These are phyloP conservation scores for Alethe castanea DNA, from an alignment of 2,113 vertebrate species.

Conservation along the genomic window DNA sequence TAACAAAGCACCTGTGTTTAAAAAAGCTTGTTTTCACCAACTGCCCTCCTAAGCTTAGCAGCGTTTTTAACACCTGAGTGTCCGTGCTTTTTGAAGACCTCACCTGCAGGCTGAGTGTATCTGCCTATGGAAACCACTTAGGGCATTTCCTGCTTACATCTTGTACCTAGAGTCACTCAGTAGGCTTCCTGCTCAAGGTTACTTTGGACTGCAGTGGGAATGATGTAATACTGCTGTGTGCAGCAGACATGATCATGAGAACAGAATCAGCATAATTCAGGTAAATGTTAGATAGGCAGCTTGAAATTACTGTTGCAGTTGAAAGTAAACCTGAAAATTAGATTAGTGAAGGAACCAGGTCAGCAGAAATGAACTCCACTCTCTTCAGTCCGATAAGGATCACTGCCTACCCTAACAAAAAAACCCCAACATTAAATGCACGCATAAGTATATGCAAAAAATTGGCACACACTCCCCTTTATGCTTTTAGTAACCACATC, in stretches of 20 bases:
- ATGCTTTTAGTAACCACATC: not conserved
- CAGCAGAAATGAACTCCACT: conserved; percentile 18
- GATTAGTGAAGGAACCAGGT: conserved; percentile 33
- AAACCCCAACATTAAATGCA: not conserved
- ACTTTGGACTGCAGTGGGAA: not conserved
- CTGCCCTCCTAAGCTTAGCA: not conserved
- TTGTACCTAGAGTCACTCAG: not conserved
- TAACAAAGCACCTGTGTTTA: not conserved
- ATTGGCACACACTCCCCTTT: not conserved
- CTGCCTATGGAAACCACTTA: not conserved
- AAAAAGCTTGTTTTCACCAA: not conserved
- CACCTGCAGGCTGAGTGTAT: not conserved
- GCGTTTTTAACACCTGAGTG: not conserved
- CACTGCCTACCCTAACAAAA: not conserved
- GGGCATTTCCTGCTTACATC: not conserved
- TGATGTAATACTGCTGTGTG: not conserved
- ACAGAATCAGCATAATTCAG: conserved; percentile 38
- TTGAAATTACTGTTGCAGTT: conserved; percentile 12
- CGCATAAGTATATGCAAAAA: not conserved
- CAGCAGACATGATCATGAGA: not conserved
- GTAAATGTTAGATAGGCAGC: conserved; percentile 8
- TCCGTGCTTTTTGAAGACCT: not conserved
- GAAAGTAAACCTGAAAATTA: conserved; percentile 46
- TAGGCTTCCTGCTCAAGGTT: not conserved
- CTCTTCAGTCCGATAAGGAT: not conserved